These are phyloP conservation scores for Antheraea yamamai DNA, from an alignment of 2,888 invertebrate genomes.

Conservation along the genomic window DNA sequence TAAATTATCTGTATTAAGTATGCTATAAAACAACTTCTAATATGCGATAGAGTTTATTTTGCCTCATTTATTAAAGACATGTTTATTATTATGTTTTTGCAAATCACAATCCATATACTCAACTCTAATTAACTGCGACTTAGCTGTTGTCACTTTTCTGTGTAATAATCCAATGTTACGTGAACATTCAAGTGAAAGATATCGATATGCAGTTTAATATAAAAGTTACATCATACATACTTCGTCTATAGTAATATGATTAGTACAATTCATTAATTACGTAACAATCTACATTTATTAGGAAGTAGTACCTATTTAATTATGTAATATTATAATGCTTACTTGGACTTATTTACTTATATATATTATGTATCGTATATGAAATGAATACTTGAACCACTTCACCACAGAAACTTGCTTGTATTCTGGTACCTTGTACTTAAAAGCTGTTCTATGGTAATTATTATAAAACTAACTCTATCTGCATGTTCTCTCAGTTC, in stretches of 20 bases:
- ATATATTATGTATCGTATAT: background rate
- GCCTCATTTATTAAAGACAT: background rate
- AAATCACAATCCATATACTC: background rate
- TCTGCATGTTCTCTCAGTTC: no score
- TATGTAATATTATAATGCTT: constrained; percentile 9
- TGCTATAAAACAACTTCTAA: no score
- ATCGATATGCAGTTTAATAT: background rate
- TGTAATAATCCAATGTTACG: constrained; percentile 1
- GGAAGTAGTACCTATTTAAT: background rate
- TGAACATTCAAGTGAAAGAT: constrained; percentile 12
- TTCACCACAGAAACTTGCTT: no score
- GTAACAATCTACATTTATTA: background rate
- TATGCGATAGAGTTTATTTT: no score
- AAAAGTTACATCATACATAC: constrained; percentile 13
- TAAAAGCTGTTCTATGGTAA: no score
- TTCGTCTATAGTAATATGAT: background rate
- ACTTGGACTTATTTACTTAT: background rate
- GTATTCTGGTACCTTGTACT: no score
- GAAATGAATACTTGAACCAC: no score
- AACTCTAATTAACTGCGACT: background rate
- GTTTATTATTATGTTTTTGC: background rate
- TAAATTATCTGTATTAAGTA: no score
- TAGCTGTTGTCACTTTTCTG: background rate
- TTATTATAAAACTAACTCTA: no score
- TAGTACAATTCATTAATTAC: no score